Evolutionary conservation across 2,113 vertebrate genomes (phyloP).

Genomic region (Entomyzon cyanotis): DNA sequence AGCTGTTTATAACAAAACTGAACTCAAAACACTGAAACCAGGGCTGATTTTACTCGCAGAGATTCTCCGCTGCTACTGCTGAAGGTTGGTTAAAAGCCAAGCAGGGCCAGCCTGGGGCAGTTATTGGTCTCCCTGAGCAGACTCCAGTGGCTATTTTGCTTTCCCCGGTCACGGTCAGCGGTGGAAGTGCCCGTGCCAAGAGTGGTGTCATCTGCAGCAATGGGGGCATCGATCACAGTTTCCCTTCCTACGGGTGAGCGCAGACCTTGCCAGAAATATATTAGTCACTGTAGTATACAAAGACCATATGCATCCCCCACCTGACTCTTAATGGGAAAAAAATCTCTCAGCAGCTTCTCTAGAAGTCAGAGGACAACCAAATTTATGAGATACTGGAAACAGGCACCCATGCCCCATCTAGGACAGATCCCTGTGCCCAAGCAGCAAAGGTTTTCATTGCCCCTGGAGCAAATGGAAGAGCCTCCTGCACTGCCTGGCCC

Average conservation of each 20-base stretch:
- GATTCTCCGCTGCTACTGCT: background rate
- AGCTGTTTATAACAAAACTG: background rate
- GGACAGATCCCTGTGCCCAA: fast-evolving
- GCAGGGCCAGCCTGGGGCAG: background rate
- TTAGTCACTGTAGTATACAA: slow-evolving; percentile 58
- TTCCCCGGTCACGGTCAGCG: background rate
- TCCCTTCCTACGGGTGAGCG: background rate
- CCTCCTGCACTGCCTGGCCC: background rate
- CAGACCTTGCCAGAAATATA: slow-evolving; percentile 36
- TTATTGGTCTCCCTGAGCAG: background rate
- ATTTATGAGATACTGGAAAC: background rate
- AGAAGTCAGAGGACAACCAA: background rate
- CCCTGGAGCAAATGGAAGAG: fast-evolving
- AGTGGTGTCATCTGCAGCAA: slow-evolving; percentile 46
- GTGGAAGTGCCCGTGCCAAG: slow-evolving; percentile 27
- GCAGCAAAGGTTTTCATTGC: background rate
- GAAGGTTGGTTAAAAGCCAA: background rate
- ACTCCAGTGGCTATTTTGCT: slow-evolving; percentile 33
- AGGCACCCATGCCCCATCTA: background rate
- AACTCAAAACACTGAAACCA: background rate
- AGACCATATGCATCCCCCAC: background rate
- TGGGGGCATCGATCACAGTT: slow-evolving; percentile 20
- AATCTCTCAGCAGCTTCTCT: background rate
- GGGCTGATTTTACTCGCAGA: background rate
- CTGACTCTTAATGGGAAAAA: slow-evolving; percentile 41